Percentiles rank a stretch among this genome's conserved stretches.
Evolutionary conservation across 2,113 vertebrate species (phyloP).

Genomic region (Bungarus multicinctus): DNA sequence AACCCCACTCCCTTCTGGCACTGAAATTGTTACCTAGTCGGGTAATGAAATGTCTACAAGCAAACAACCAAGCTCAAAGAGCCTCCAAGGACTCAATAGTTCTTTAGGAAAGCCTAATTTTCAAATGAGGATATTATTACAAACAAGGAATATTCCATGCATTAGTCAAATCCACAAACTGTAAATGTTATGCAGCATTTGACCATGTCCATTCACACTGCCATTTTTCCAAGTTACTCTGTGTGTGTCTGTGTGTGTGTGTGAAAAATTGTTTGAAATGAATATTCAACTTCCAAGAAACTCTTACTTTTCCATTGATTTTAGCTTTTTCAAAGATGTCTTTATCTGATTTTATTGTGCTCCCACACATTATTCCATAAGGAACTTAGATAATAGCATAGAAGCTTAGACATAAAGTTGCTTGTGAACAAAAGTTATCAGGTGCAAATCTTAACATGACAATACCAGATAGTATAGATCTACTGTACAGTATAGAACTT

Average conservation of each 20-base stretch:
- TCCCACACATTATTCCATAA: conserved; percentile 12
- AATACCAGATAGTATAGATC: not conserved
- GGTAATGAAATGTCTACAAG: not conserved
- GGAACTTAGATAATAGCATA: not conserved
- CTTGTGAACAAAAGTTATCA: not conserved
- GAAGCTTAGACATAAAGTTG: conserved; percentile 3
- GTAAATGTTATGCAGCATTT: not conserved
- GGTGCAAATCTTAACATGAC: not conserved
- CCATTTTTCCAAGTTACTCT: not conserved
- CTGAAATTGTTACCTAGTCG: not conserved
- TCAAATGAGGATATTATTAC: not conserved
- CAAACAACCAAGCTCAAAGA: not conserved
- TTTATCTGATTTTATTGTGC: conserved; percentile 19
- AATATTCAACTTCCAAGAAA: not conserved
- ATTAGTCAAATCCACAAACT: not conserved
- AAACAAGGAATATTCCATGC: not conserved
- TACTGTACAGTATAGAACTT: not conserved
- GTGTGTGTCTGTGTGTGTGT: not conserved
- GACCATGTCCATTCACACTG: not conserved
- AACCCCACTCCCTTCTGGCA: not conserved
- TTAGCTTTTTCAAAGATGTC: not conserved
- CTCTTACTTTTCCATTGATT: conserved; percentile 5
- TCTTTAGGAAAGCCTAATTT: not conserved
- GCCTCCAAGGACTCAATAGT: not conserved
- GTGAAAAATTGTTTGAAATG: not conserved